phyloP scores from a whole-genome alignment of 2,113 vertebrate species.

The Dicaeum eximium region DNA sequence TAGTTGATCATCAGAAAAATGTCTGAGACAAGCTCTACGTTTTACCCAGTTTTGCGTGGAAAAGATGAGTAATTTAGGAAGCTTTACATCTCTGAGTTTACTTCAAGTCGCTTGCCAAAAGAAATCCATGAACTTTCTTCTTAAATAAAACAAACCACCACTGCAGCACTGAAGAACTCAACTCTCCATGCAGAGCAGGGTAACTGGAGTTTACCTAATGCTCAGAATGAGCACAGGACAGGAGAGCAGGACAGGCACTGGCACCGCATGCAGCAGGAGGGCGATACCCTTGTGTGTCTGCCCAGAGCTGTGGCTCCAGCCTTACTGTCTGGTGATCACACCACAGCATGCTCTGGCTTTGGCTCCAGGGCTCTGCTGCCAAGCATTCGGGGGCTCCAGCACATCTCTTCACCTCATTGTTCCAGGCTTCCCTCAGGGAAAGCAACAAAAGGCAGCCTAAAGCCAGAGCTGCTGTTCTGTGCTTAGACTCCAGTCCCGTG shows the following conservation, averaged over 20 bases:
- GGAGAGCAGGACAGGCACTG: neutral
- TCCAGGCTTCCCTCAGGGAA: neutral
- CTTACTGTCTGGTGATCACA: neutral
- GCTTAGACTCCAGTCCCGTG: neutral
- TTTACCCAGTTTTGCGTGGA: neutral
- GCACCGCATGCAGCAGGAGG: fast-evolving
- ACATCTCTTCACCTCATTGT: neutral
- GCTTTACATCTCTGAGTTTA: neutral
- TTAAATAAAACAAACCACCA: neutral
- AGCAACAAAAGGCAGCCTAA: neutral
- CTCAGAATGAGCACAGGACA: neutral
- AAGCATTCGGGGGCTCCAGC: neutral
- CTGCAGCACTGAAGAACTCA: neutral
- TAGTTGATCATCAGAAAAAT: neutral
- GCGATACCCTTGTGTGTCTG: fast-evolving
- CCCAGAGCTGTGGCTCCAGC: neutral
- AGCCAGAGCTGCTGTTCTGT: neutral
- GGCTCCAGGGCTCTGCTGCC: neutral
- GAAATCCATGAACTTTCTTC: neutral
- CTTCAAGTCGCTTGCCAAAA: neutral
- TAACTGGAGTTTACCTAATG: neutral
- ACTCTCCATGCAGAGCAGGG: neutral
- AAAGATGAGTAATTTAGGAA: neutral
- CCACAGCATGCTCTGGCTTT: neutral
- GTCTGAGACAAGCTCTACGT: neutral